Evolutionary conservation across 2,888 invertebrate species (phyloP).

Genomic region (Ormyrus rosae): DNA sequence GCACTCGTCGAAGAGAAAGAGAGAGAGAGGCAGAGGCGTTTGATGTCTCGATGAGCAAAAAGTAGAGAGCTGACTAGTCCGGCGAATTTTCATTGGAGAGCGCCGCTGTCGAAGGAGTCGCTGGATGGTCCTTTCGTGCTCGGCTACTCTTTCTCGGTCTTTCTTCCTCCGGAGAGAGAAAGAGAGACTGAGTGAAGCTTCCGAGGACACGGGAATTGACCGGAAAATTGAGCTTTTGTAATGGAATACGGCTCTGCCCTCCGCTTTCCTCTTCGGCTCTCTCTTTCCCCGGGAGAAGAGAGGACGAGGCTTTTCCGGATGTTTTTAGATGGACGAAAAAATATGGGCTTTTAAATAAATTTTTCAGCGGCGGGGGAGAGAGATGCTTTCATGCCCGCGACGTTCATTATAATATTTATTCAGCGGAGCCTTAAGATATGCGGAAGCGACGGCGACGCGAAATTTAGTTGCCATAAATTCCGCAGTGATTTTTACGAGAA

Average conservation of each 20-base stretch:
- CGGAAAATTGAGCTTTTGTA: slow-evolving; percentile 52
- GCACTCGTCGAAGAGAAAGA: no score
- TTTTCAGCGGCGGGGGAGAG: no score
- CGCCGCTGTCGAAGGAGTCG: slow-evolving; percentile 54
- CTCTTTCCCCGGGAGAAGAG: no score
- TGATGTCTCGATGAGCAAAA: slow-evolving; percentile 23
- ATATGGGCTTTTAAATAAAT: no score
- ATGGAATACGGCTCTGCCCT: slow-evolving; percentile 7
- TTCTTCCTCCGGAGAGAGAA: not conserved
- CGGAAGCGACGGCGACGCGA: no score
- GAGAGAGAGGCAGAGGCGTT: not conserved
- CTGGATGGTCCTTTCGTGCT: slow-evolving; percentile 52
- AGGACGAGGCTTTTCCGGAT: no score
- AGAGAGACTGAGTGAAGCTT: not conserved
- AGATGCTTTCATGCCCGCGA: no score
- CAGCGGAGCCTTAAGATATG: no score
- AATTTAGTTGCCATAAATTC: no score
- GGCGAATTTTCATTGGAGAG: slow-evolving; percentile 58
- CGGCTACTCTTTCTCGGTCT: slow-evolving; percentile 28
- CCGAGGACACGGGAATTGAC: slow-evolving; percentile 40
- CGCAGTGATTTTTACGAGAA: no score
- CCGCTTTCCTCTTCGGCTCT: not conserved
- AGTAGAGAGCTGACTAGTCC: slow-evolving; percentile 30
- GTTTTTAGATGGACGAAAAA: no score
- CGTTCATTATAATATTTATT: no score